Evolutionary conservation across 2,888 invertebrate species (phyloP).

Genomic region (Drosophila pseudotakahashii): DNA sequence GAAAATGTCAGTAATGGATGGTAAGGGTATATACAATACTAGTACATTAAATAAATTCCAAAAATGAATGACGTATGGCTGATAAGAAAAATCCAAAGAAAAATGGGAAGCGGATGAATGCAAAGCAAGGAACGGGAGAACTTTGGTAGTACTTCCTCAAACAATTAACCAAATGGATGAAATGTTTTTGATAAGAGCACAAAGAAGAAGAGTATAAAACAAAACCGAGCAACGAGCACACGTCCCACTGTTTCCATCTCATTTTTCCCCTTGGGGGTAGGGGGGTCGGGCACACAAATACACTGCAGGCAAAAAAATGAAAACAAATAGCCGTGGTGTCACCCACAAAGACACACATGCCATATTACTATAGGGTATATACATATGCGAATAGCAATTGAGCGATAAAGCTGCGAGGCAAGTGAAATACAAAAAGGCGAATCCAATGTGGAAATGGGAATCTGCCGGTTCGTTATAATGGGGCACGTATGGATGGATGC

Average conservation of each 20-base stretch:
- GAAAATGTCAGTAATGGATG: constrained; percentile 7
- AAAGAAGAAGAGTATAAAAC: constrained; percentile 12
- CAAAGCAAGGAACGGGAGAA: neutral
- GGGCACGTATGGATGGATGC: constrained; percentile 22
- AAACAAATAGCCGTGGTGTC: constrained; percentile 46
- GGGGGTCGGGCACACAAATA: neutral
- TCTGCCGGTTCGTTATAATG: constrained; percentile 20
- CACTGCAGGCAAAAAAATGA: constrained; percentile 52
- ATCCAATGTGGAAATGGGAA: constrained; percentile 22
- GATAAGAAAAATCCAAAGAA: constrained; percentile 43
- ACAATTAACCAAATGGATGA: constrained; percentile 63
- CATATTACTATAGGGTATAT: neutral
- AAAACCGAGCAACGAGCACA: constrained; percentile 22
- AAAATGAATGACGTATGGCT: constrained; percentile 44
- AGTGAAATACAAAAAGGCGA: constrained; percentile 63
- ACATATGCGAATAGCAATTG: constrained; percentile 27
- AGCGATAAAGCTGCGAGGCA: constrained; percentile 41
- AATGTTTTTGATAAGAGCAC: constrained; percentile 53
- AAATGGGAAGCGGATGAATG: neutral
- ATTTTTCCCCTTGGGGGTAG: neutral
- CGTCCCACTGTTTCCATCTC: constrained; percentile 15
- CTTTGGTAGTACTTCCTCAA: constrained; percentile 58
- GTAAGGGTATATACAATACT: neutral
- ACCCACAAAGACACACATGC: constrained; percentile 14
- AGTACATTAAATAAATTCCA: constrained; percentile 8